These are phyloP conservation scores for Catharus fuscescens DNA, from an alignment of 2,113 vertebrate genomes.

Conservation along the genomic window DNA sequence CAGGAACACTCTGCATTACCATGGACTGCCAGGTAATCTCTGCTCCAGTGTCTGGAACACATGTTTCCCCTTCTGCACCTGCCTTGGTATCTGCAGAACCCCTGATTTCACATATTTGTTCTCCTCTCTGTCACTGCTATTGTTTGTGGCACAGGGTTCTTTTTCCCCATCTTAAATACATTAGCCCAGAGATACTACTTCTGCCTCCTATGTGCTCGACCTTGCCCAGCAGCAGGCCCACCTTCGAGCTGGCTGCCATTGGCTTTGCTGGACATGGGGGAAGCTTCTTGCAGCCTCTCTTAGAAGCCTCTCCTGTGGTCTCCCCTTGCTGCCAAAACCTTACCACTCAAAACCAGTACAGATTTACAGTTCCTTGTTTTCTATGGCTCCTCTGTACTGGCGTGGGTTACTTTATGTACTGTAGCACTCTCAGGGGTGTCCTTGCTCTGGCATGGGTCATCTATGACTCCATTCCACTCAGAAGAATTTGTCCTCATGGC, in stretches of 20 bases:
- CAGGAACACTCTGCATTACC: too few species aligned
- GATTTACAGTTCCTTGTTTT: not conserved
- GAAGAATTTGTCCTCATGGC: not conserved
- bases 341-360: not conserved
- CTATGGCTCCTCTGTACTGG: not conserved
- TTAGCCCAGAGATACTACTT: not conserved
- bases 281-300: not conserved
- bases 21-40: rapidly evolving
- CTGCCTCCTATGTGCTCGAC: rapidly evolving
- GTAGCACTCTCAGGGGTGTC: not conserved
- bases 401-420: rapidly evolving
- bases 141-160: not conserved
- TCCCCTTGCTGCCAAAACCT: not conserved
- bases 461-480: not conserved
- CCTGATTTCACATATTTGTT: not conserved
- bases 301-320: not conserved
- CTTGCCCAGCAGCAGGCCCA: rapidly evolving
- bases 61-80: not conserved
- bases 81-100: not conserved
- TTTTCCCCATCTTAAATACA: not conserved
- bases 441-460: not conserved
- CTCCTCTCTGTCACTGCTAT: not conserved
- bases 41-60: not conserved
- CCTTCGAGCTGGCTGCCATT: not conserved
- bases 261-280: not conserved